Evolutionary conservation across 2,888 invertebrate species (phyloP).

Genomic region (Epirrhoe alternata): DNA sequence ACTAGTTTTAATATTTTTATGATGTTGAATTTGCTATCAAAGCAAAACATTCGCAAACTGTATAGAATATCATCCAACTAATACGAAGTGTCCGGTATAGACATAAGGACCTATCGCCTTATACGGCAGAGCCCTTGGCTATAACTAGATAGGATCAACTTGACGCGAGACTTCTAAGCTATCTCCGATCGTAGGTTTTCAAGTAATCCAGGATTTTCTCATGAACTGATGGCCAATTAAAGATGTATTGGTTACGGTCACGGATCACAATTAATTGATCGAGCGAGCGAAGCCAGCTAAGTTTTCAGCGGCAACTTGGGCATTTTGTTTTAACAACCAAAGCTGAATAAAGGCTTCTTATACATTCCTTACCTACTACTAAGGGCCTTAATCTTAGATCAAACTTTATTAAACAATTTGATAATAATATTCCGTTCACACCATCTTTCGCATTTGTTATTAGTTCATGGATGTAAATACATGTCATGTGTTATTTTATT

Average conservation of each 20-base stretch:
- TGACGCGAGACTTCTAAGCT: constrained; percentile 43
- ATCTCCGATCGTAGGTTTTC: constrained; percentile 39
- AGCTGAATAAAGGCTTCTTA: not conserved
- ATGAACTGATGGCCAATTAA: constrained; percentile 29
- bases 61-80: constrained; percentile 25
- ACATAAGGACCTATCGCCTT: constrained; percentile 24
- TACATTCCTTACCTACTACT: too few relatives aligned
- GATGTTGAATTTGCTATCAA: not conserved
- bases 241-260: constrained; percentile 10
- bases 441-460: not conserved
- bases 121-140: constrained; percentile 31
- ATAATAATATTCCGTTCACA: not conserved
- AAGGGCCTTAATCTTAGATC: not conserved
- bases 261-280: too few relatives aligned
- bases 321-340: too few relatives aligned
- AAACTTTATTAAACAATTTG: not conserved
- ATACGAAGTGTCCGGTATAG: constrained; percentile 28
- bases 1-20: not conserved
- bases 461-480: not conserved
- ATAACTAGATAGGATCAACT: constrained; percentile 33
- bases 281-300: too few relatives aligned
- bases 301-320: not conserved
- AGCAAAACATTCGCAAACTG: constrained; percentile 16
- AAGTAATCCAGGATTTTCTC: constrained; percentile 31
- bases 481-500: constrained; percentile 7